These are phyloP conservation scores for Petrocephalus sullivani DNA, from an alignment of 2,797 vertebrate species.

Conservation along the genomic window DNA sequence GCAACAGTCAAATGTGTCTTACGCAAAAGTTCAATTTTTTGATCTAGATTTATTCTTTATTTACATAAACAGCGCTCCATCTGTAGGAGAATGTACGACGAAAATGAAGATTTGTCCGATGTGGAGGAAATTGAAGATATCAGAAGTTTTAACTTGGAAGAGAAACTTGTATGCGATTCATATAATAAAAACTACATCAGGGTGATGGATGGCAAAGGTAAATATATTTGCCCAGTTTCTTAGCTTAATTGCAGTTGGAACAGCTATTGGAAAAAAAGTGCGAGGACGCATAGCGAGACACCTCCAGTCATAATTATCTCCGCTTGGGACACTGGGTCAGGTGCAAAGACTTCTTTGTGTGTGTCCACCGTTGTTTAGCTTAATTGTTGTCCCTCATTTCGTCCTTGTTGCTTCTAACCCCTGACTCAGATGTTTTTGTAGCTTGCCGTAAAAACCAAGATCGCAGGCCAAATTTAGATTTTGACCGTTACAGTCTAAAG, in stretches of 20 bases:
- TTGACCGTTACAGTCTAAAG: background rate
- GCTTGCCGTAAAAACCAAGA: background rate
- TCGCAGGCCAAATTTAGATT: background rate
- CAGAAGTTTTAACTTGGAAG: conserved; percentile 86
- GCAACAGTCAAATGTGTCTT: background rate
- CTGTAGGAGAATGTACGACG: conserved; percentile 86
- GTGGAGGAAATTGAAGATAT: conserved; percentile 89
- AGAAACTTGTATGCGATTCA: conserved; percentile 76
- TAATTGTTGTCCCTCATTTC: background rate
- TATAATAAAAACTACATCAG: conserved; percentile 78
- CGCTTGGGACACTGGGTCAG: background rate
- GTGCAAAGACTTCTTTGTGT: background rate
- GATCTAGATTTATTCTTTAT: conserved; percentile 6
- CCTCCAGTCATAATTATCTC: background rate
- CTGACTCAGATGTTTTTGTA: background rate
- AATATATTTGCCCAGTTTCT: conserved; percentile 22
- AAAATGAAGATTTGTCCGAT: conserved; percentile 88
- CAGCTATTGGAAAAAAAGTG: background rate
- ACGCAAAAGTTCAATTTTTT: conserved; percentile 9
- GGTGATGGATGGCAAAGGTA: conserved; percentile 90
- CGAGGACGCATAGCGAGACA: background rate
- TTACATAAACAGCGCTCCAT: conserved; percentile 72
- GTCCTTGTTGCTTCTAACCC: background rate
- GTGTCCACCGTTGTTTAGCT: background rate
- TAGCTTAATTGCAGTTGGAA: background rate